phyloP scores from a whole-genome alignment of 2,797 vertebrate genomes.

The Eulemur albifrons region DNA sequence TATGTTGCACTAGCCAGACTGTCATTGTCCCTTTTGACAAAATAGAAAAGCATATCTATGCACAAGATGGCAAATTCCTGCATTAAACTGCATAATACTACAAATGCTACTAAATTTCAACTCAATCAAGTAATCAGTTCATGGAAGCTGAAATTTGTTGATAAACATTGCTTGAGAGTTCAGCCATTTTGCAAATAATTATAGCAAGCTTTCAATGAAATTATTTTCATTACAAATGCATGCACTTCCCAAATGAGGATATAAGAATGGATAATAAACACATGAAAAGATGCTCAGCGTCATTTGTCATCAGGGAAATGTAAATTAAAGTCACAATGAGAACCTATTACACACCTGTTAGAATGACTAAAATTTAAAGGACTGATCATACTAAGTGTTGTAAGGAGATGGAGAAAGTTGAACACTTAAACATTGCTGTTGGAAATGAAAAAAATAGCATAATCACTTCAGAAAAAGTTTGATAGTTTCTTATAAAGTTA shows the following conservation, averaged over 20 bases:
- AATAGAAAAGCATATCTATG: not conserved
- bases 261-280: not conserved
- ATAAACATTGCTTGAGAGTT: constrained; percentile 39
- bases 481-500: not conserved
- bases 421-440: not conserved
- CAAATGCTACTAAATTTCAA: constrained; percentile 46
- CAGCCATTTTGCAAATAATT: constrained; percentile 55
- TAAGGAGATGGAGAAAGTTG: not conserved
- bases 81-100: constrained; percentile 31
- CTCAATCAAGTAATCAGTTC: constrained; percentile 56
- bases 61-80: not conserved
- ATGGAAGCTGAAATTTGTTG: constrained; percentile 42
- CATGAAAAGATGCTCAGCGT: not conserved
- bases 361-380: not conserved
- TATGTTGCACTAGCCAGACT: constrained; percentile 28
- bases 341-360: not conserved
- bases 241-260: not conserved
- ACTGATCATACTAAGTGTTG: not conserved
- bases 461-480: not conserved
- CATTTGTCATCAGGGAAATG: not conserved
- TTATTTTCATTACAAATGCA: constrained; percentile 41
- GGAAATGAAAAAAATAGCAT: not conserved
- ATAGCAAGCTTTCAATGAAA: constrained; percentile 6
- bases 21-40: constrained; percentile 24
- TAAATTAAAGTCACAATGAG: constrained; percentile 15